Conservation (phyloP, 2,797 vertebrate genomes). For the Propithecus deckenii region DNA sequence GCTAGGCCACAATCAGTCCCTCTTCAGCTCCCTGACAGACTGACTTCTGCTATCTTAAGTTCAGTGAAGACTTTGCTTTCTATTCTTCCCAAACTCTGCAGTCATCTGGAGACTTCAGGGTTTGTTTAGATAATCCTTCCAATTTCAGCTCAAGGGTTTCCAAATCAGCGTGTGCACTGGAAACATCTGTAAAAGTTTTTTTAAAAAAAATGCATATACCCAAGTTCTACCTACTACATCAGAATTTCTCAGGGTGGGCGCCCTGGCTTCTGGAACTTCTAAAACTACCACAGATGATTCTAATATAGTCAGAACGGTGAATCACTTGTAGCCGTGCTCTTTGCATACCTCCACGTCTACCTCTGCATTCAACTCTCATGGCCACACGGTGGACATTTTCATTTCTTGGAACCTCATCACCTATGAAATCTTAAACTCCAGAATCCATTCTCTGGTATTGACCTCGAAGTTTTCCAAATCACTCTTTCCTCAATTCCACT, state of each 20-base stretch:
- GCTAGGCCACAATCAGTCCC: background rate
- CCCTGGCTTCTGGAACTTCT: background rate
- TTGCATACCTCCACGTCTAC: background rate
- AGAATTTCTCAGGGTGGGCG: background rate
- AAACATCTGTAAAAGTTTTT: background rate
- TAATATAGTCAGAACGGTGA: background rate
- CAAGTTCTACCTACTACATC: background rate
- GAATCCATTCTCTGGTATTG: background rate
- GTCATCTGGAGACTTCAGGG: background rate
- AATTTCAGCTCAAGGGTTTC: background rate
- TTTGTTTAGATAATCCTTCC: background rate
- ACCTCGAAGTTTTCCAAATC: conserved; percentile 4
- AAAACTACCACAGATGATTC: background rate
- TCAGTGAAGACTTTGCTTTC: conserved; percentile 1
- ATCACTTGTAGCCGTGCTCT: background rate
- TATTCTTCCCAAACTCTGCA: background rate
- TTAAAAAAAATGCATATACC: background rate
- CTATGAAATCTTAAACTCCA: conserved; percentile 10
- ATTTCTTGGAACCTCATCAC: background rate
- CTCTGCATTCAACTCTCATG: background rate
- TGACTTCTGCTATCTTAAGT: background rate
- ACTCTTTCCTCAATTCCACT: background rate
- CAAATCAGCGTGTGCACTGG: background rate
- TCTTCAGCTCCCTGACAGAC: background rate
- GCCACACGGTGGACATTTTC: background rate